Evolutionary conservation across 1,140 invertebrate species (phyloP).

Genomic region (Lethrus apterus): DNA sequence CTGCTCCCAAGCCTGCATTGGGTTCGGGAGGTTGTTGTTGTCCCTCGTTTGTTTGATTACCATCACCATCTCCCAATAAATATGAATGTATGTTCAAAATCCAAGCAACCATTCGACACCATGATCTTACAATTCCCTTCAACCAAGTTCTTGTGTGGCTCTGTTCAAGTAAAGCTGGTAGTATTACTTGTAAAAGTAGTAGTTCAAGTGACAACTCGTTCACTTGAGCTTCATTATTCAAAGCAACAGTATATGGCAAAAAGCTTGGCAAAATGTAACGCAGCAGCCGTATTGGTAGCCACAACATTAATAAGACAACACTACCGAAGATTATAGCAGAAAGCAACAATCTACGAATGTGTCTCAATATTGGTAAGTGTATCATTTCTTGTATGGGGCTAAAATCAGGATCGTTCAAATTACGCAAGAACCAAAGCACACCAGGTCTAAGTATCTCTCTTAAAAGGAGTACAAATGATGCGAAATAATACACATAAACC

Average conservation of each 20-base stretch:
- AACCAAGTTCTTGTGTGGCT: constrained; percentile 90
- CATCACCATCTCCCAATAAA: constrained; percentile 61
- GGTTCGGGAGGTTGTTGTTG: constrained; percentile 35
- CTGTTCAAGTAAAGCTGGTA: constrained; percentile 93
- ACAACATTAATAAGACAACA: constrained; percentile 91
- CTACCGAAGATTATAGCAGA: constrained; percentile 96
- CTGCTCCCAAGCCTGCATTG: constrained; percentile 63
- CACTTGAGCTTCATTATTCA: constrained; percentile 71
- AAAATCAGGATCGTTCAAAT: constrained; percentile 98
- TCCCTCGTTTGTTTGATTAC: constrained; percentile 10
- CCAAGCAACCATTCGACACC: constrained; percentile 84
- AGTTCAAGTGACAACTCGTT: constrained; percentile 91
- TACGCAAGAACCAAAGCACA: constrained; percentile 93
- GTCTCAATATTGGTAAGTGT: constrained; percentile 86
- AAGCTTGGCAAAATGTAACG: constrained; percentile 76
- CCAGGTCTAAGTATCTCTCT: constrained; percentile 92
- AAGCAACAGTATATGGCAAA: constrained; percentile 86
- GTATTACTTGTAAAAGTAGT: constrained; percentile 88
- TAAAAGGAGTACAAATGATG: constrained; percentile 89
- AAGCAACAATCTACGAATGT: constrained; percentile 80
- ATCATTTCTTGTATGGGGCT: constrained; percentile 99
- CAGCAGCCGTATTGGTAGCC: constrained; percentile 88
- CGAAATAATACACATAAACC: constrained; percentile 99
- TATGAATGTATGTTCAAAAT: constrained; percentile 84
- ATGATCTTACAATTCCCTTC: constrained; percentile 76